Evolutionary conservation across 2,113 vertebrate species (phyloP).

Genomic region (Scomber colias): DNA sequence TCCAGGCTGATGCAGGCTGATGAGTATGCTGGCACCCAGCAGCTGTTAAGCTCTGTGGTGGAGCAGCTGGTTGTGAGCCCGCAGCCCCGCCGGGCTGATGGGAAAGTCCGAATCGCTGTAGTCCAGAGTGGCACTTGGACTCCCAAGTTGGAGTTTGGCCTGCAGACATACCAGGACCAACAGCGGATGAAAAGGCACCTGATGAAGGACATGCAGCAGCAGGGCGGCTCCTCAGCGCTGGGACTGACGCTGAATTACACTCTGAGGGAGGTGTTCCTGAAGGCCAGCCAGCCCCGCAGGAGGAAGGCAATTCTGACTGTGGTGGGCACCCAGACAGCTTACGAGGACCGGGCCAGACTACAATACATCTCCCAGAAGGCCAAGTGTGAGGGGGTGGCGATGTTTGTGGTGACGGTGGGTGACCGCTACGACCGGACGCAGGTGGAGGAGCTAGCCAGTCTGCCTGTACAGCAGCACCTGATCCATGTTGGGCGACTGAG

Average conservation of each 20-base stretch:
- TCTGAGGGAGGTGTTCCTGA: slow-evolving; percentile 81
- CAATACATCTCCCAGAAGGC: slow-evolving; percentile 79
- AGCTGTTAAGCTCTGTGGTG: slow-evolving; percentile 84
- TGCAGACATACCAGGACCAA: slow-evolving; percentile 74
- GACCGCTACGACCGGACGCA: slow-evolving; percentile 63
- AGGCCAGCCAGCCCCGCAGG: slow-evolving; percentile 69
- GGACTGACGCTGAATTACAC: slow-evolving; percentile 85
- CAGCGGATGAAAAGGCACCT: slow-evolving; percentile 84
- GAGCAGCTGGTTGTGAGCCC: slow-evolving; percentile 85
- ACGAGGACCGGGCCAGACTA: slow-evolving; percentile 82
- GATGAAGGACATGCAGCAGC: slow-evolving; percentile 68
- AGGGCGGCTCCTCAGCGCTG: slow-evolving; percentile 79
- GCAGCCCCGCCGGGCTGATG: slow-evolving; percentile 45
- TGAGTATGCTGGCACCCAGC: slow-evolving; percentile 80
- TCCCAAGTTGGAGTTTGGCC: slow-evolving; percentile 82
- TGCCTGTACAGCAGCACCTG: slow-evolving; percentile 87
- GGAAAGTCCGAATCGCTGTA: slow-evolving; percentile 81
- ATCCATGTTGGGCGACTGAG: slow-evolving; percentile 78
- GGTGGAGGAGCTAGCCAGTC: slow-evolving; percentile 84
- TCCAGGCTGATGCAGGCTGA: slow-evolving; percentile 82
- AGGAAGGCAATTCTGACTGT: slow-evolving; percentile 83
- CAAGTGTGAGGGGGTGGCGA: slow-evolving; percentile 87
- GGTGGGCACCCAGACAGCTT: slow-evolving; percentile 83
- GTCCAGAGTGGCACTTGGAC: slow-evolving; percentile 77
- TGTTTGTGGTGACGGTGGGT: slow-evolving; percentile 87